These are phyloP conservation scores for Ormyrus pomaceus DNA, from an alignment of 2,888 invertebrate genomes.

Conservation along the genomic window DNA sequence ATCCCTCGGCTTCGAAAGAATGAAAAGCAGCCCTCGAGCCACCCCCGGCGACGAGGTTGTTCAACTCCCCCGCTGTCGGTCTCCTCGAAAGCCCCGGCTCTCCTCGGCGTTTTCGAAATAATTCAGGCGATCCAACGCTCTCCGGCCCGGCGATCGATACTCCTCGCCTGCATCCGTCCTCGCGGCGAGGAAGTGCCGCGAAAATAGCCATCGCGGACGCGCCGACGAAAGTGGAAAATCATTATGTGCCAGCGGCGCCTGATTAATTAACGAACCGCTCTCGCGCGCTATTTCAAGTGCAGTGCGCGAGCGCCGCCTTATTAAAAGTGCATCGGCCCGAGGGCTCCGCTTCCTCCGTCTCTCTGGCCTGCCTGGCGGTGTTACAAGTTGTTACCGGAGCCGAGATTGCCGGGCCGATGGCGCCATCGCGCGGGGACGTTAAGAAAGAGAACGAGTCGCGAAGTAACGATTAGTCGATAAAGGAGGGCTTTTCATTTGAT, in stretches of 20 bases:
- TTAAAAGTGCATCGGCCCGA: constrained; percentile 54
- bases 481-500: too few relatives aligned
- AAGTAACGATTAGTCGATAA: too few relatives aligned
- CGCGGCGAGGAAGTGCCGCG: background rate
- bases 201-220: constrained; percentile 34
- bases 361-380: background rate
- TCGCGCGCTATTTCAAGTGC: constrained; percentile 54
- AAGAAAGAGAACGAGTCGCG: too few relatives aligned
- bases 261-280: constrained; percentile 52
- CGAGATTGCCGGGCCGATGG: background rate
- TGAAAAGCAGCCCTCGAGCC: too few relatives aligned
- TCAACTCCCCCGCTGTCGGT: too few relatives aligned
- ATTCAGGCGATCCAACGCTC: constrained; percentile 31
- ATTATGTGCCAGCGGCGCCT: constrained; percentile 32
- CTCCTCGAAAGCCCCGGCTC: too few relatives aligned
- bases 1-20: too few relatives aligned
- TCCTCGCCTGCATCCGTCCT: too few relatives aligned
- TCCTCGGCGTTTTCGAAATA: constrained; percentile 29
- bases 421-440: background rate
- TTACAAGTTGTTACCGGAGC: background rate
- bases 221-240: constrained; percentile 46
- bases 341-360: background rate
- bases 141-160: constrained; percentile 33
- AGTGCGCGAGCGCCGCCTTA: constrained; percentile 25
- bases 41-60: too few relatives aligned